phyloP scores from a whole-genome alignment of 2,888 invertebrate species.

The Auanema sp. region DNA sequence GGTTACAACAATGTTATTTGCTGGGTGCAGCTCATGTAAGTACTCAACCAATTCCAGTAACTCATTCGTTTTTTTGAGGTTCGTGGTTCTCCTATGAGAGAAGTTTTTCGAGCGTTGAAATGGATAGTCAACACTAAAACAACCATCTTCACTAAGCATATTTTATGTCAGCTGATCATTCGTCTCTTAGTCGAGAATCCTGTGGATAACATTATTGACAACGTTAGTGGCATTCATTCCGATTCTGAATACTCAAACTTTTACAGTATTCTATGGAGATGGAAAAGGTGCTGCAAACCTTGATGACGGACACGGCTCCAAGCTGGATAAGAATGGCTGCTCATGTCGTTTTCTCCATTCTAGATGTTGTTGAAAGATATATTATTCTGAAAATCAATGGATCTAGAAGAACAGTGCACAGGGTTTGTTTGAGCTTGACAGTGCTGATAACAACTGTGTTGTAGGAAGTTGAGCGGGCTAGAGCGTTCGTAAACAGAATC shows the following conservation, averaged over 20 bases:
- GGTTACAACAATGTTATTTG: constrained; percentile 18
- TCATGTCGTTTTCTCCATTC: constrained; percentile 28
- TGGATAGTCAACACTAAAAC: constrained; percentile 19
- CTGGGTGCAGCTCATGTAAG: constrained; percentile 15
- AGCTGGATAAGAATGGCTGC: constrained; percentile 26
- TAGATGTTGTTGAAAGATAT: constrained; percentile 25
- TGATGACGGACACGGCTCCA: constrained; percentile 8
- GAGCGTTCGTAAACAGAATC: constrained; percentile 12
- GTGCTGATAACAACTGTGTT: not conserved
- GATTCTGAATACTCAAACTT: too few relatives aligned
- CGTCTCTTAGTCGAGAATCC: constrained; percentile 17
- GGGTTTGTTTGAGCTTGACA: not conserved
- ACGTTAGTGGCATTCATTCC: too few relatives aligned
- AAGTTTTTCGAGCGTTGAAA: constrained; percentile 17
- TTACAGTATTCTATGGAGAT: constrained; percentile 22
- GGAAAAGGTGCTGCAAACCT: constrained; percentile 17
- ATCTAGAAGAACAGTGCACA: constrained; percentile 4
- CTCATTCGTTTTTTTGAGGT: constrained; percentile 10
- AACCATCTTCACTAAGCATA: constrained; percentile 15
- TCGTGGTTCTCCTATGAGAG: constrained; percentile 1
- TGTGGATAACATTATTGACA: constrained; percentile 9
- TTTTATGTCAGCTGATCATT: constrained; percentile 19
- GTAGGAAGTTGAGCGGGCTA: constrained; percentile 21
- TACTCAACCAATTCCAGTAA: too few relatives aligned
- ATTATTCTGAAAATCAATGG: constrained; percentile 13